These are phyloP conservation scores for Sinocyclocheilus anshuiensis DNA, from an alignment of 2,113 vertebrate species.

Conservation along the genomic window DNA sequence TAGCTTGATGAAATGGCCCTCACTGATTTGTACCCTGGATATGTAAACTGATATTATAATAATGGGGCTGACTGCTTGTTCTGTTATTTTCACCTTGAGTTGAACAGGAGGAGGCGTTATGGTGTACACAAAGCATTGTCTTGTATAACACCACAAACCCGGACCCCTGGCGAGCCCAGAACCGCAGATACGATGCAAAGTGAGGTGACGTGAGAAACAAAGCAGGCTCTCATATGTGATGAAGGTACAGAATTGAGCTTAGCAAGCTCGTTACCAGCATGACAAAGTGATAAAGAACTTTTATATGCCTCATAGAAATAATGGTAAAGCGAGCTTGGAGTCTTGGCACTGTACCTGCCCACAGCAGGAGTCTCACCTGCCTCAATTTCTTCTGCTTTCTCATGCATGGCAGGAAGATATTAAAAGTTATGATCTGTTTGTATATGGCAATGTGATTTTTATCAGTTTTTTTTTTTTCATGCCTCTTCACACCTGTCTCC, in stretches of 20 bases:
- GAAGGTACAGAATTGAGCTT: constrained; percentile 55
- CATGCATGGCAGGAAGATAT: constrained; percentile 24
- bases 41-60: constrained; percentile 95
- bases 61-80: constrained; percentile 88
- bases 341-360: constrained; percentile 31
- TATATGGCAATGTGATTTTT: constrained; percentile 26
- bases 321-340: constrained; percentile 34
- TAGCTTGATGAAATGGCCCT: constrained; percentile 97
- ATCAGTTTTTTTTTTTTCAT: constrained; percentile 11
- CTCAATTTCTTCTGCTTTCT: constrained; percentile 35
- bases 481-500: constrained; percentile 37
- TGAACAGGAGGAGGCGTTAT: constrained; percentile 66
- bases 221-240: constrained; percentile 52
- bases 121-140: constrained; percentile 62
- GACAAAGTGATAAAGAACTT: constrained; percentile 50
- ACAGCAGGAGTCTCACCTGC: constrained; percentile 44
- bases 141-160: constrained; percentile 42
- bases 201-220: constrained; percentile 52
- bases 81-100: constrained; percentile 90
- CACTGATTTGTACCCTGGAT: constrained; percentile 80
- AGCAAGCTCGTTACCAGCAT: constrained; percentile 36
- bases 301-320: constrained; percentile 41
- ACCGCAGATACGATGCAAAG: constrained; percentile 51
- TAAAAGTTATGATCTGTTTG: constrained; percentile 36
- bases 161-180: constrained; percentile 36